These are phyloP conservation scores for Seriola dumerili DNA, from an alignment of 2,113 vertebrate genomes.

Conservation along the genomic window DNA sequence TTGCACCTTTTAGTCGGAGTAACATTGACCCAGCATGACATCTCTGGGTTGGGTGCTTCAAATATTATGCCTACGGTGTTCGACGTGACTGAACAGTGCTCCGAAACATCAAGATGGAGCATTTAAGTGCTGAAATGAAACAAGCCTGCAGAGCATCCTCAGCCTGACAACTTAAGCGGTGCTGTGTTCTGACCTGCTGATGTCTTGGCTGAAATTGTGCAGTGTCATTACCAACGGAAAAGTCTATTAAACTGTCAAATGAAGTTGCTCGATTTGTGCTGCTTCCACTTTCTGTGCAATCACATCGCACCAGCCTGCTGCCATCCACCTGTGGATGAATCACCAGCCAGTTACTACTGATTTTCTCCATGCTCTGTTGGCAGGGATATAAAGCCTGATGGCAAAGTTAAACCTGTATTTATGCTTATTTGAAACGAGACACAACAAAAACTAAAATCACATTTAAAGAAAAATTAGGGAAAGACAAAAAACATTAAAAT, in stretches of 20 bases:
- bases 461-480: not conserved
- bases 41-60: not conserved
- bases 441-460: not conserved
- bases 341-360: not conserved
- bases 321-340: constrained; percentile 27
- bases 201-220: constrained; percentile 5
- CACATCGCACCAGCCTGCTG: not conserved
- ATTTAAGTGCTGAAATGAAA: not conserved
- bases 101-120: not conserved
- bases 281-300: not conserved
- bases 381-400: not conserved
- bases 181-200: not conserved
- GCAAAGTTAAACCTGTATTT: constrained; percentile 1
- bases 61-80: not conserved
- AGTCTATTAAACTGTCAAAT: constrained; percentile 19
- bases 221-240: constrained; percentile 18
- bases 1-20: too few relatives aligned
- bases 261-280: not conserved
- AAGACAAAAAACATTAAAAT: not conserved
- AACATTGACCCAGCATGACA: not conserved
- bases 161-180: not conserved
- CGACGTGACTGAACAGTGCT: not conserved
- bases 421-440: not conserved
- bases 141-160: not conserved
- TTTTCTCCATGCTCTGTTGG: not conserved